Conservation (phyloP, 2,113 vertebrate species). For the Malurus melanocephalus region DNA sequence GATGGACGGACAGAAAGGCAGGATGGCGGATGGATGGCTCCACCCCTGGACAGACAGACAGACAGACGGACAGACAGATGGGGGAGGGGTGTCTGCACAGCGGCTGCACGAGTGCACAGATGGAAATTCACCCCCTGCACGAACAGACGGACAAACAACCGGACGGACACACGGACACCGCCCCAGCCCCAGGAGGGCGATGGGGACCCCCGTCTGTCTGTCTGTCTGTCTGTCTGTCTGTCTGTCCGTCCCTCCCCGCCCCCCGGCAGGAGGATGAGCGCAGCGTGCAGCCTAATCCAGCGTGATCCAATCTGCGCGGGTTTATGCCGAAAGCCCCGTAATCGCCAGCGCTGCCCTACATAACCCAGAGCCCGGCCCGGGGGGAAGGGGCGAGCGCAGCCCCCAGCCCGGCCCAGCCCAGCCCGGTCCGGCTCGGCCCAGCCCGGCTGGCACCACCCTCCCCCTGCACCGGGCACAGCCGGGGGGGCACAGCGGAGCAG, state of each 20-base stretch:
- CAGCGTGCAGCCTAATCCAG: conserved; percentile 41
- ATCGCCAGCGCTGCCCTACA: conserved; percentile 40
- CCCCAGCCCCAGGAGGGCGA: not conserved
- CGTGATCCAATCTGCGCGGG: conserved; percentile 28
- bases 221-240: not conserved
- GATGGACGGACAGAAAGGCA: not conserved
- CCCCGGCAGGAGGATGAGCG: not conserved
- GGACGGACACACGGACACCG: not conserved
- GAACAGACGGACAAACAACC: fast-evolving
- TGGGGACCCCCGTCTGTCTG: not conserved
- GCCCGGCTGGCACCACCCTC: not conserved
- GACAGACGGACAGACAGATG: not conserved
- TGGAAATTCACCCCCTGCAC: not conserved
- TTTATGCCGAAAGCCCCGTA: conserved; percentile 3
- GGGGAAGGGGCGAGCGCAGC: not conserved
- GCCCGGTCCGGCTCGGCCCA: not conserved
- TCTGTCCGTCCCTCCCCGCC: not conserved
- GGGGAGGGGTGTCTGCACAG: fast-evolving
- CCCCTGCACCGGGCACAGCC: not conserved
- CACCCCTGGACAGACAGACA: not conserved
- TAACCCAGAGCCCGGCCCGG: not conserved
- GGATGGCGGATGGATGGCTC: not conserved
- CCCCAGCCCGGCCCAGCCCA: not conserved
- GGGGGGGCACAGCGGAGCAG: no score
- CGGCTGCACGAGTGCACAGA: no score